Conservation (phyloP, 2,113 vertebrate species). For the Oreocharis arfaki region DNA sequence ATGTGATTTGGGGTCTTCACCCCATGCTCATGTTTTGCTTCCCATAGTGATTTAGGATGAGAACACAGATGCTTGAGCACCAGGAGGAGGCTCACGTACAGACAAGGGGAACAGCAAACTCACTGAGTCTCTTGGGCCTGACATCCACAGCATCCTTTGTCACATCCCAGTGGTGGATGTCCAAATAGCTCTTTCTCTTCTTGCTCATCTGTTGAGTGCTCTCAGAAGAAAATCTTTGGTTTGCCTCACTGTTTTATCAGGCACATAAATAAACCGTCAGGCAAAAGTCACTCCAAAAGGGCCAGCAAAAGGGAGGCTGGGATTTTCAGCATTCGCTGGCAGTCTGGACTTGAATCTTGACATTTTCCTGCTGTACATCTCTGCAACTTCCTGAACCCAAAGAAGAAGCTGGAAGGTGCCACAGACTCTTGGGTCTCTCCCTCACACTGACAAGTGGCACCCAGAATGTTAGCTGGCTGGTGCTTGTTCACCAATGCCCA, state of each 20-base stretch:
- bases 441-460: not conserved
- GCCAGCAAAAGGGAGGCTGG: not conserved
- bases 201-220: not conserved
- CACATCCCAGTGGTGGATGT: not conserved
- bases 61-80: not conserved
- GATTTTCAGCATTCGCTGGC: not conserved
- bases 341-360: not conserved
- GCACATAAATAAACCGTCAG: not conserved
- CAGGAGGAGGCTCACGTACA: not conserved
- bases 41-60: rapidly evolving
- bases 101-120: not conserved
- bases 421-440: not conserved
- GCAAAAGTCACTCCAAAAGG: not conserved
- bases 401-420: not conserved
- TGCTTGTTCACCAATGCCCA: not conserved
- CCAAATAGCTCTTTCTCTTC: not conserved
- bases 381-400: not conserved
- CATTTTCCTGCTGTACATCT: not conserved
- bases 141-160: not conserved
- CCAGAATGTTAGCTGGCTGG: not conserved
- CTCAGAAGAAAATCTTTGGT: not conserved
- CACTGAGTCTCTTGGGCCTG: not conserved
- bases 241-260: not conserved
- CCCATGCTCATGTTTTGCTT: not conserved
- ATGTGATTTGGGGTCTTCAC: not conserved